Conservation (phyloP, 2,113 vertebrate genomes). For the Phalacrocorax carbo region DNA sequence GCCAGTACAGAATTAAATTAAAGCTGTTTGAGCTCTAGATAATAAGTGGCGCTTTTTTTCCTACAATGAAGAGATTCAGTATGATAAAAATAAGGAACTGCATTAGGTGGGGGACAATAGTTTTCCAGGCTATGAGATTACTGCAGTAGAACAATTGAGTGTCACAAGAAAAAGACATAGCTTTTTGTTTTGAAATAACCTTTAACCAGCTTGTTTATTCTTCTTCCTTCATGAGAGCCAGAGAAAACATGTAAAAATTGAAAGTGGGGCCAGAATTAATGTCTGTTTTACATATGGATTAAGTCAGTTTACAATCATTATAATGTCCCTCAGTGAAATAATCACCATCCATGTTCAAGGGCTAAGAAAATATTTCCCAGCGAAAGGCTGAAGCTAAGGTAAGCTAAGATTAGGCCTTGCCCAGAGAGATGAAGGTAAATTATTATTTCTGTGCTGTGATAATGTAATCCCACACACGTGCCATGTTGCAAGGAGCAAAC, state of each 20-base stretch:
- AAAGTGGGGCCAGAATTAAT: background rate
- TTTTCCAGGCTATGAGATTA: background rate
- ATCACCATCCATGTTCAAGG: rapidly evolving
- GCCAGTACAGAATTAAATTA: background rate
- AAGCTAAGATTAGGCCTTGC: background rate
- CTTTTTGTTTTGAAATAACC: background rate
- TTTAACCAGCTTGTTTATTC: background rate
- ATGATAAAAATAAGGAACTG: background rate
- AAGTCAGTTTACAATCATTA: background rate
- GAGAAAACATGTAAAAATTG: background rate
- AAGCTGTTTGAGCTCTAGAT: background rate
- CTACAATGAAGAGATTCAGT: background rate
- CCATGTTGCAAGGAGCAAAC: background rate
- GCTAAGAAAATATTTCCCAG: background rate
- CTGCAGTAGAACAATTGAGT: background rate
- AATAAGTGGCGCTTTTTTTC: background rate
- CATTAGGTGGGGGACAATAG: background rate
- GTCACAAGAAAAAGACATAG: background rate
- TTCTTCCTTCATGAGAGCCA: background rate
- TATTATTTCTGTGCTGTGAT: background rate
- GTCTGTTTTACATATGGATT: background rate
- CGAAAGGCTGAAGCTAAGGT: background rate
- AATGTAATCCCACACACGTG: background rate
- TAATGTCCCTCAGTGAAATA: background rate
- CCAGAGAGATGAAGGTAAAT: background rate